phyloP scores from a whole-genome alignment of 2,888 invertebrate genomes.

The Ochropleura leucogaster region DNA sequence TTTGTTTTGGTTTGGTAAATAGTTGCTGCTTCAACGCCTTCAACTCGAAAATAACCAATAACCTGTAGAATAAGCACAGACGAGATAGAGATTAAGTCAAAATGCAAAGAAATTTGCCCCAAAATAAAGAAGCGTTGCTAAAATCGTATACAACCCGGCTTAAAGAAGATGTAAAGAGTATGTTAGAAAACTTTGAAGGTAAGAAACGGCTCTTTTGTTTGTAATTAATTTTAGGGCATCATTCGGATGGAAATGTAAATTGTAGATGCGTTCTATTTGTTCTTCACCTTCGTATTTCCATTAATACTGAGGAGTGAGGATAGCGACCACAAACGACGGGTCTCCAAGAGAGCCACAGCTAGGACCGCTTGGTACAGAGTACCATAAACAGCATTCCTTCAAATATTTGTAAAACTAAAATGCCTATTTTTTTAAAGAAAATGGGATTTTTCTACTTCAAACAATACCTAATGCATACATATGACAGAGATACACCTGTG shows the following conservation, averaged over 20 bases:
- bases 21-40: not conserved
- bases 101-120: constrained; percentile 93
- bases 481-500: no score
- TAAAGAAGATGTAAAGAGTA: constrained; percentile 99
- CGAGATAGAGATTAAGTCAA: constrained; percentile 1
- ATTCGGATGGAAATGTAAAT: not conserved
- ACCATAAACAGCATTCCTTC: not conserved
- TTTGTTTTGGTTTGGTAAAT: constrained; percentile 7
- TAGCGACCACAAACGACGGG: not conserved
- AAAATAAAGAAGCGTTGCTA: constrained; percentile 98
- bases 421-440: not conserved
- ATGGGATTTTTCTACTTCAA: not conserved
- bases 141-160: constrained; percentile 98
- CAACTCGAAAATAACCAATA: constrained; percentile 6
- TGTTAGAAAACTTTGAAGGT: constrained; percentile 99
- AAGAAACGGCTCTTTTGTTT: constrained; percentile 56
- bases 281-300: not conserved
- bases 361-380: not conserved
- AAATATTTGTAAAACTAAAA: not conserved
- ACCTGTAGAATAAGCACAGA: not conserved
- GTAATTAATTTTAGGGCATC: not conserved
- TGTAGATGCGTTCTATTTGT: not conserved
- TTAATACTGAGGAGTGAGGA: not conserved
- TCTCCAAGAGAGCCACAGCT: not conserved
- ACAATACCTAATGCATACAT: not conserved